Evolutionary conservation across 2,113 vertebrate genomes (phyloP), one percentile per base, ranked within the genome.

Genomic region (Puffinus mauretanicus): DNA sequence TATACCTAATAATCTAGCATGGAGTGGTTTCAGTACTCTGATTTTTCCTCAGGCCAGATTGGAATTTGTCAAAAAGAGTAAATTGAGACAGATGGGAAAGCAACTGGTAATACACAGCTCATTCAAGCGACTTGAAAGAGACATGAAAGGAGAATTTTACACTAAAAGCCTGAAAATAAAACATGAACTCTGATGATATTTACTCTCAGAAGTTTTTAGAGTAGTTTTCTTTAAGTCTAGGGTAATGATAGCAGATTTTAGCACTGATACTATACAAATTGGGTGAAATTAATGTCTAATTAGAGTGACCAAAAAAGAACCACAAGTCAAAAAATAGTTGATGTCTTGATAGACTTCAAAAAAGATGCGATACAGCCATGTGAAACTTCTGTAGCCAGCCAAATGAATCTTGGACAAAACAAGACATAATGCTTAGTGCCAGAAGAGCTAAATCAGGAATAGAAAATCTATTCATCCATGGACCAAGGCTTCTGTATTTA

Each of bases 111-210:
- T 88, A 94, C 51, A 88, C 52, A 93, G 55, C 32, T 95, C 86
- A 85, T 97, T 97, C 83, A 97, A 90, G 94, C 91, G 78, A 96
- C 92, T 97, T 96, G 84, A 97, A 97, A 97, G 51, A 96, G 88
- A 93, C 66, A 83, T 90, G 79, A 95, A 97, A 95, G 86, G 76
- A 90, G 75, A 89, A 79, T 86, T 97, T 95, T 97, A 85, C 58
- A 81, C 82, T 84, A 91, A 93, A 97, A 86, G 21, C 58, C 70
- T 81, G 85, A 93, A 97, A 95, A 96, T 89, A 93, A 81, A 94
- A 81, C 64, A 77, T 75, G 52, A 94, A 86, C 61, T 95, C 27
- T 82, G 75, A 91, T 93, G 30, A 49, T 96, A 88, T 89, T 84
- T 96, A 69, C 61, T 86, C 87, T 94, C 44, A 80, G 78, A 85